phyloP scores from a whole-genome alignment of 2,888 invertebrate genomes.

The Scaptomyza parva region DNA sequence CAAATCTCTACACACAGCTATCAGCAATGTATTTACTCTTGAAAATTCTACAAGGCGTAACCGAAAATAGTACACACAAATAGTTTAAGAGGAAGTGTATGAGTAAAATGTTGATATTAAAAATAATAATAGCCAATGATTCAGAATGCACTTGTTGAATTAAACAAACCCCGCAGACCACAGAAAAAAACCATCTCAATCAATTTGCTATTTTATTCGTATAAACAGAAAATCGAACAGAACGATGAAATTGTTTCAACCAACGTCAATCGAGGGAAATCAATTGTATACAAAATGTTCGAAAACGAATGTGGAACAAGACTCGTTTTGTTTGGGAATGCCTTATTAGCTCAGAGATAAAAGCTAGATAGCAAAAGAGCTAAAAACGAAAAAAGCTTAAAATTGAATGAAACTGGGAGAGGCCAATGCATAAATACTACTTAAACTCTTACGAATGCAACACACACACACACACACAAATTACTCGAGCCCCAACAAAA shows the following conservation, averaged over 20 bases:
- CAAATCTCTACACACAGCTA: slow-evolving; percentile 42
- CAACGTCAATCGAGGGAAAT: slow-evolving; percentile 46
- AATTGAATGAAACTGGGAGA: slow-evolving; percentile 37
- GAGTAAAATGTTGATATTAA: slow-evolving; percentile 16
- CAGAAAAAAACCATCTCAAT: slow-evolving; percentile 28
- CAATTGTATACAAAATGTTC: slow-evolving; percentile 41
- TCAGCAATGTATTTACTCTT: slow-evolving; percentile 5
- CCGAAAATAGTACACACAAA: neutral
- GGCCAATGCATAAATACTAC: slow-evolving; percentile 20
- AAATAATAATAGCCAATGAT: neutral
- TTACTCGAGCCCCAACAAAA: neutral
- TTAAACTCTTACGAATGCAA: neutral
- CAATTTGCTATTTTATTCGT: slow-evolving; percentile 24
- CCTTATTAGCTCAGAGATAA: slow-evolving; percentile 12
- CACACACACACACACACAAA: no score
- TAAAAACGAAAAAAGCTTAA: slow-evolving; percentile 10
- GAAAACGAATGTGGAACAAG: slow-evolving; percentile 13
- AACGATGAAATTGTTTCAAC: neutral
- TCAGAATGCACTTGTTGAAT: slow-evolving; percentile 2
- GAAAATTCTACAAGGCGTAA: neutral
- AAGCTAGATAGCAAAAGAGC: slow-evolving; percentile 3
- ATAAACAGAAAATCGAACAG: slow-evolving; percentile 39
- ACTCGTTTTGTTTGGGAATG: slow-evolving; percentile 20
- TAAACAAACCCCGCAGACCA: slow-evolving; percentile 3
- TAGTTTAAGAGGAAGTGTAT: slow-evolving; percentile 9